Conservation (phyloP, 2,113 vertebrate species). For the Grus americana region DNA sequence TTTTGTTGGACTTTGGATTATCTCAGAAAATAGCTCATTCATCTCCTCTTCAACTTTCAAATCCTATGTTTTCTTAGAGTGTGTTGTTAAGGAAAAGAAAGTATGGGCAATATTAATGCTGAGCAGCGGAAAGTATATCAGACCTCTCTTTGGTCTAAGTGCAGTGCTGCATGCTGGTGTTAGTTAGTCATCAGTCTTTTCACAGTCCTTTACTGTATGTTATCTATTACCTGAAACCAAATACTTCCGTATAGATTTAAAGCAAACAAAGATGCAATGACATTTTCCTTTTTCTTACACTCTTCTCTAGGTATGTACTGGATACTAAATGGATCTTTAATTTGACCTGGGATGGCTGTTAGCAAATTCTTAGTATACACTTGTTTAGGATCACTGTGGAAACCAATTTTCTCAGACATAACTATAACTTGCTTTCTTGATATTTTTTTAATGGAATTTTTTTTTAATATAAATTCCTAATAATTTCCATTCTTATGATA, state of each 20-base stretch:
- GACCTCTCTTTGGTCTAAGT: not conserved
- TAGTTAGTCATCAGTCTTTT: not conserved
- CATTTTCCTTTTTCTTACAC: not conserved
- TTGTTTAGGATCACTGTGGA: not conserved
- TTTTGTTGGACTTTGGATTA: not conserved
- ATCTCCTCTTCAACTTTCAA: not conserved
- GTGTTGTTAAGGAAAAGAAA: not conserved
- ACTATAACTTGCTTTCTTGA: not conserved
- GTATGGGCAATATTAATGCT: not conserved
- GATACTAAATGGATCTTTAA: not conserved
- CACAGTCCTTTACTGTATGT: not conserved
- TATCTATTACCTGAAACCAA: not conserved
- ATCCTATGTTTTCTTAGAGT: not conserved
- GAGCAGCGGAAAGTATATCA: not conserved
- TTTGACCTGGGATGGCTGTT: not conserved
- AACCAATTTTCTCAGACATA: not conserved
- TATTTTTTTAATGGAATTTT: not conserved
- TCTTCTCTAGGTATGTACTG: not conserved
- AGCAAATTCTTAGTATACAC: accelerated
- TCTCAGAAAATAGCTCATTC: not conserved
- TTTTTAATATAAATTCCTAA: not conserved
- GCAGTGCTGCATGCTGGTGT: not conserved
- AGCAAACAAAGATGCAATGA: not conserved
- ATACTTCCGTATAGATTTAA: not conserved
- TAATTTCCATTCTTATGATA: not conserved